Evolutionary conservation across 2,113 vertebrate genomes (phyloP).

Genomic region (Isichthys henryi): DNA sequence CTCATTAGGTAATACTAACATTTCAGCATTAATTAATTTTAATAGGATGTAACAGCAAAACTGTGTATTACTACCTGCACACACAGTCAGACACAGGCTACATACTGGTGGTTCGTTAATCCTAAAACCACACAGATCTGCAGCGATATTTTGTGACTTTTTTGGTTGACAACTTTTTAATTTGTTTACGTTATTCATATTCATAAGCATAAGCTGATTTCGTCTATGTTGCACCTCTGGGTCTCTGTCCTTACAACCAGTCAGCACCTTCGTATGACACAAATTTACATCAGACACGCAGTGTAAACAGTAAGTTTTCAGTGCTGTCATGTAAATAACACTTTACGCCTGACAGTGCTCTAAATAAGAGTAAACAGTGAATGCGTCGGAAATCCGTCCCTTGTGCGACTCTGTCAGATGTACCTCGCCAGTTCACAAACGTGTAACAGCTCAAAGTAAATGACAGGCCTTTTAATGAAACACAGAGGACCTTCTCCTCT

Average conservation of each 20-base stretch:
- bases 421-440: not conserved
- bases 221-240: not conserved
- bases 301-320: conserved; percentile 1
- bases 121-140: not conserved
- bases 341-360: conserved; percentile 10
- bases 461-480: conserved; percentile 20
- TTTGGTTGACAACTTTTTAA: not conserved
- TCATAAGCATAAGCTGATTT: not conserved
- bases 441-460: not conserved
- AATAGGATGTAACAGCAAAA: not conserved
- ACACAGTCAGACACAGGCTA: not conserved
- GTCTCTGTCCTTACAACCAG: not conserved
- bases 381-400: conserved; percentile 13
- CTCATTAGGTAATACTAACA: not conserved
- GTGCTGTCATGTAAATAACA: conserved; percentile 18
- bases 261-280: not conserved
- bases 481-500: conserved; percentile 9
- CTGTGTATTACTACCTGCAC: not conserved
- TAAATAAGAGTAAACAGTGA: conserved; percentile 19
- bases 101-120: not conserved
- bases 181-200: conserved; percentile 12
- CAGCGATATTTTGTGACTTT: not conserved
- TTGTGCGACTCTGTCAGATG: conserved; percentile 16
- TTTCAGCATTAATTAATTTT: not conserved
- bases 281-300: conserved; percentile 1